A percentile compares a stretch with the other conserved stretches of the same genome.
Evolutionary conservation across 53 echinoderm and acorn worm genomes (phyloP).

Genomic region (Patiria pectinifera): DNA sequence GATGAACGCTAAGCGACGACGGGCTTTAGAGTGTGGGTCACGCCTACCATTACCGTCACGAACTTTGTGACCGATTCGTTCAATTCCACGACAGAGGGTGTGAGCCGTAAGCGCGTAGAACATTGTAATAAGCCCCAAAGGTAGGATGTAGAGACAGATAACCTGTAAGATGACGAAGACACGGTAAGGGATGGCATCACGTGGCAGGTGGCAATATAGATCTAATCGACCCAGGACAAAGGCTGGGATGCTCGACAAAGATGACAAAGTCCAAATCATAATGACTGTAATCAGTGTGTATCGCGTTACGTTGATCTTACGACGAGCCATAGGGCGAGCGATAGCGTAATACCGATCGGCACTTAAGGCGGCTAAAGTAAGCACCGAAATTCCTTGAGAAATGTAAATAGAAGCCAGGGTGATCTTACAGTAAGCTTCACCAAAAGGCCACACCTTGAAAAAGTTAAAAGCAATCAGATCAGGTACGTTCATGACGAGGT

Average conservation of each 20-base stretch:
- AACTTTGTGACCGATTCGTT: slow-evolving; percentile 58
- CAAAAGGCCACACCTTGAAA: slow-evolving; percentile 45
- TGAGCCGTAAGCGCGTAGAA: slow-evolving; percentile 86
- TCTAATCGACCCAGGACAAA: slow-evolving; percentile 34
- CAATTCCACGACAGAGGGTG: slow-evolving; percentile 74
- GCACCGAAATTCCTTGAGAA: slow-evolving; percentile 89
- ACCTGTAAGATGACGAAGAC: slow-evolving; percentile 73
- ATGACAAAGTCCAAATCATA: slow-evolving; percentile 77
- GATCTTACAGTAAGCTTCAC: slow-evolving; percentile 70
- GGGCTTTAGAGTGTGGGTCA: slow-evolving; percentile 65
- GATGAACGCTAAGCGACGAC: slow-evolving; percentile 86
- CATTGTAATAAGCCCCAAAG: slow-evolving; percentile 73
- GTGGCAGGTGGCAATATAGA: slow-evolving; percentile 64
- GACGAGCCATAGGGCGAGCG: slow-evolving; percentile 81
- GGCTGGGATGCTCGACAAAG: slow-evolving; percentile 68
- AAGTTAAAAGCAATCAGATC: slow-evolving; percentile 71
- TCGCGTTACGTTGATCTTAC: slow-evolving; percentile 76
- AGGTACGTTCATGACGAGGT: slow-evolving; percentile 78
- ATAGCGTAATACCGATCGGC: slow-evolving; percentile 93
- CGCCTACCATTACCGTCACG: slow-evolving; percentile 77
- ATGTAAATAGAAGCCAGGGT: slow-evolving; percentile 71
- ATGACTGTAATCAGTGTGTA: slow-evolving; percentile 72
- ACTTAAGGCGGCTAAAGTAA: slow-evolving; percentile 90
- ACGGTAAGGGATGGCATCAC: slow-evolving; percentile 18
- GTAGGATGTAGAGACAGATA: slow-evolving; percentile 77